A percentile compares a stretch with the other conserved stretches of the same genome.
phyloP scores from a whole-genome alignment of 2,888 invertebrate genomes.

The Bugulina stolonifera region DNA sequence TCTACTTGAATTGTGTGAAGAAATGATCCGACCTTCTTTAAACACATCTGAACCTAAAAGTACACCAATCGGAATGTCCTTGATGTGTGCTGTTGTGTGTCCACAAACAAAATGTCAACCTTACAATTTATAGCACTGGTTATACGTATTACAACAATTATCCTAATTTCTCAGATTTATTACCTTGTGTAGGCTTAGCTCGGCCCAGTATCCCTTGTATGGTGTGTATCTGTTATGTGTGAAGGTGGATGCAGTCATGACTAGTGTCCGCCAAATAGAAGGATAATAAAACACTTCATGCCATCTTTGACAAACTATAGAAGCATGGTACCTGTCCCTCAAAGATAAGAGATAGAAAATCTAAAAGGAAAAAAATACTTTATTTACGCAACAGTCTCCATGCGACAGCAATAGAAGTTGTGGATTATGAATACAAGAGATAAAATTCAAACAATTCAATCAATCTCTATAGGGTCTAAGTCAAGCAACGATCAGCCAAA shows the following conservation, averaged over 20 bases:
- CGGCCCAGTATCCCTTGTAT: slow-evolving; percentile 74
- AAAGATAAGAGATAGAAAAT: slow-evolving; percentile 66
- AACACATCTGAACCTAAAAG: slow-evolving; percentile 61
- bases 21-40: slow-evolving; percentile 64
- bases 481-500: too few relatives aligned
- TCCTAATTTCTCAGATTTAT: neutral
- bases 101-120: too few relatives aligned
- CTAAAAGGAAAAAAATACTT: neutral
- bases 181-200: slow-evolving; percentile 65
- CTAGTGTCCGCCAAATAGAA: slow-evolving; percentile 69
- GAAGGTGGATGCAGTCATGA: slow-evolving; percentile 66
- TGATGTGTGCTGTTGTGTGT: too few relatives aligned
- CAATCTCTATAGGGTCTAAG: too few relatives aligned
- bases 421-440: too few relatives aligned
- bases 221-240: slow-evolving; percentile 72
- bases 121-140: too few relatives aligned
- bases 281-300: slow-evolving; percentile 64
- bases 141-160: too few relatives aligned
- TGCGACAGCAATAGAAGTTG: too few relatives aligned
- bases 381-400: too few relatives aligned
- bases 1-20: slow-evolving; percentile 65
- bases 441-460: too few relatives aligned
- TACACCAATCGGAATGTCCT: too few relatives aligned
- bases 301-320: slow-evolving; percentile 57
- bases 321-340: slow-evolving; percentile 68